phyloP scores from a whole-genome alignment of 1,140 invertebrate species.

The Littorina saxatilis region DNA sequence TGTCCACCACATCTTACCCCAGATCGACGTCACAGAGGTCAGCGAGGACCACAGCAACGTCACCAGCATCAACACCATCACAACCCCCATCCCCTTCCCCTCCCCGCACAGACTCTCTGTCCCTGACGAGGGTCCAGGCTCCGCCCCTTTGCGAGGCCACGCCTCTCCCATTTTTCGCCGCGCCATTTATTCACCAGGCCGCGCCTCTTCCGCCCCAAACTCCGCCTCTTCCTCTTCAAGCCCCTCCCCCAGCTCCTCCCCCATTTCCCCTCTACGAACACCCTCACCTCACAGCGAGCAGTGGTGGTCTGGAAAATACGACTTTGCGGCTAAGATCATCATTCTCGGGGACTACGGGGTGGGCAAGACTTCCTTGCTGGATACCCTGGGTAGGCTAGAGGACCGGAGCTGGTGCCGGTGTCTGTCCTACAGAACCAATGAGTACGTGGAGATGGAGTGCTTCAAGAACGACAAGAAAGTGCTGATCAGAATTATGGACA shows the following conservation, averaged over 20 bases:
- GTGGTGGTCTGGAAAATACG: slow-evolving; percentile 17
- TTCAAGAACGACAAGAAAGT: slow-evolving; percentile 18
- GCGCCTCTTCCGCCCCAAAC: background rate
- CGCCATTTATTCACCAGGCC: no score
- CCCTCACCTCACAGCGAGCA: background rate
- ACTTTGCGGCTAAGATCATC: slow-evolving; percentile 49
- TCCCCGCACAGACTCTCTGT: background rate
- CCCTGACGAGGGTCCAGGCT: background rate
- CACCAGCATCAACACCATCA: background rate
- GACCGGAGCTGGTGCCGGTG: slow-evolving; percentile 15
- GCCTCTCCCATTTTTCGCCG: no score
- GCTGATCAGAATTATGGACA: slow-evolving; percentile 43
- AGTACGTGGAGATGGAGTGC: slow-evolving; percentile 36
- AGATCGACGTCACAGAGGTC: background rate
- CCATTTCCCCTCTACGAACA: no score
- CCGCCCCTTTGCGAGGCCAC: no score
- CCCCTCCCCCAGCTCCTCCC: background rate
- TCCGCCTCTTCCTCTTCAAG: background rate
- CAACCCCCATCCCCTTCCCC: background rate
- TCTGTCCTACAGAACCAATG: slow-evolving; percentile 12
- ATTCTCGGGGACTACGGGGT: slow-evolving; percentile 55
- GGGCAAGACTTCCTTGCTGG: slow-evolving; percentile 54
- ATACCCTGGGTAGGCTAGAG: slow-evolving; percentile 29
- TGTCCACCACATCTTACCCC: slow-evolving; percentile 1
- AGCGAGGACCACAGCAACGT: background rate